phyloP scores from a whole-genome alignment of 1,140 invertebrate genomes.

The Dryas iulia region DNA sequence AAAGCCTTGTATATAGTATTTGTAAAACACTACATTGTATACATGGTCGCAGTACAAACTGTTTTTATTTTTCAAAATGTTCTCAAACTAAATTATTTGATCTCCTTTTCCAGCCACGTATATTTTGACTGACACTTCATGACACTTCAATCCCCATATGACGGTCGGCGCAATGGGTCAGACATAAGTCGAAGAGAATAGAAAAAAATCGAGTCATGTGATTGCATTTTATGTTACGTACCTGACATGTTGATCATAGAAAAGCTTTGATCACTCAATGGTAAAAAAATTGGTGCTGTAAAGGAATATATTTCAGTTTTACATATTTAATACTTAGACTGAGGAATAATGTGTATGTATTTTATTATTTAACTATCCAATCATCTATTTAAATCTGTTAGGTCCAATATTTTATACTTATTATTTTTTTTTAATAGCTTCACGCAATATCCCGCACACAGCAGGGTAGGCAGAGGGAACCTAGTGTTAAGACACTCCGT shows the following conservation, averaged over 20 bases:
- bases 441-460: no score
- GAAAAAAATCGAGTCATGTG: not conserved
- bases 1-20: no score
- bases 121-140: not conserved
- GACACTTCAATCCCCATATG: not conserved
- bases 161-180: not conserved
- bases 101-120: not conserved
- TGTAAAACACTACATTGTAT: no score
- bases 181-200: not conserved
- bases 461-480: no score
- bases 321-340: no score
- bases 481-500: no score
- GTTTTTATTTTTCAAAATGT: not conserved
- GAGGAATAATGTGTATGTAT: no score
- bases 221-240: not conserved
- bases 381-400: no score
- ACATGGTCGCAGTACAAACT: no score
- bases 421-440: no score
- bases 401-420: no score
- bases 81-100: not conserved
- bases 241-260: not conserved
- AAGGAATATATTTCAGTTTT: not conserved
- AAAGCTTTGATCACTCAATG: not conserved
- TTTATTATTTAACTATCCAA: no score
- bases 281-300: not conserved